Evolutionary conservation across 1,140 invertebrate genomes (phyloP).

Genomic region (Penaeus vannamei): DNA sequence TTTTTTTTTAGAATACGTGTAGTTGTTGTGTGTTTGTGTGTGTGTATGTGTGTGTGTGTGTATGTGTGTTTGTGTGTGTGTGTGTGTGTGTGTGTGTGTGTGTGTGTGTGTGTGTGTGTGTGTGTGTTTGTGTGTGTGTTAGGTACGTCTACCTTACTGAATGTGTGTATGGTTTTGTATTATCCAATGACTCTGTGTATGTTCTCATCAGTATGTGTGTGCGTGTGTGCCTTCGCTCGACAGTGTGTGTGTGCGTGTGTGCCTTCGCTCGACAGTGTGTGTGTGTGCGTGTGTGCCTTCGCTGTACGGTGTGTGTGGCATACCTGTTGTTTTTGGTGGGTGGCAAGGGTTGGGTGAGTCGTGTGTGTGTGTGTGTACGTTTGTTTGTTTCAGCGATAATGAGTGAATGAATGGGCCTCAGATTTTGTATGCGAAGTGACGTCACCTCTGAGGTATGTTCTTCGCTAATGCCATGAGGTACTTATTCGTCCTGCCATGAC

Average conservation of each 20-base stretch:
- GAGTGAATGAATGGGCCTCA: no score
- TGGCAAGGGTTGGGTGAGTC: background rate
- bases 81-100: conserved; percentile 5
- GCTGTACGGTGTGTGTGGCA: background rate
- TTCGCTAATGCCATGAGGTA: no score
- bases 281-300: conserved; percentile 14
- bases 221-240: conserved; percentile 12
- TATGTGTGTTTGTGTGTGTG: background rate
- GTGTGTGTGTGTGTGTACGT: conserved; percentile 28
- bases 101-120: background rate
- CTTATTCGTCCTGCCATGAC: no score
- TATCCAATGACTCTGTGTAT: conserved; percentile 2
- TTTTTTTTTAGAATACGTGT: no score
- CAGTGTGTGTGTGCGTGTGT: conserved; percentile 35
- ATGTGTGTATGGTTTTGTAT: no score
- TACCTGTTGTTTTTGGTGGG: background rate
- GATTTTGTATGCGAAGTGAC: no score
- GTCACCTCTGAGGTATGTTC: no score
- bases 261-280: background rate
- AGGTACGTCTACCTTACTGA: background rate
- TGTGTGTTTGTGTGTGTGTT: background rate
- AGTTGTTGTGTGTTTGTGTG: no score
- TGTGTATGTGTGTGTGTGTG: background rate
- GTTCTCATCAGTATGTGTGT: conserved; percentile 40
- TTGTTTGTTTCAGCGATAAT: no score